Evolutionary conservation across 2,113 vertebrate genomes (phyloP).

Genomic region (Lonchura striata): DNA sequence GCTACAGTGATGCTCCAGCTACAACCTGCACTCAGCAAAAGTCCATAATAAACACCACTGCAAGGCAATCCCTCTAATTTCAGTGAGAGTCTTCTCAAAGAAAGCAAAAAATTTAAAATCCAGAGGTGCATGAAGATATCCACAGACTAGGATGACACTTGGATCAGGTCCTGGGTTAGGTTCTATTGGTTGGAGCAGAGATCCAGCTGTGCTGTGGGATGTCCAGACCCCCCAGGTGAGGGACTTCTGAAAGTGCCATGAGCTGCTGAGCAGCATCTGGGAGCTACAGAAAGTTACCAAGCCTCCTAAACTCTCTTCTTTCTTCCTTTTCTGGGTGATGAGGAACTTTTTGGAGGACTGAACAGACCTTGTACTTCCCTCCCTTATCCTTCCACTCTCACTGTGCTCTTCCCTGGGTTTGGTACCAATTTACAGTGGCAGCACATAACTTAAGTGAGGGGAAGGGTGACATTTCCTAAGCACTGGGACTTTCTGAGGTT

Average conservation of each 20-base stretch:
- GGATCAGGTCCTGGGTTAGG: background rate
- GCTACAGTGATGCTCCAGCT: background rate
- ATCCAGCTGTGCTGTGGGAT: background rate
- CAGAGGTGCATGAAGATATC: background rate
- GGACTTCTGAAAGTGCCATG: background rate
- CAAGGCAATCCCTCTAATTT: background rate
- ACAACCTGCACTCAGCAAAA: background rate
- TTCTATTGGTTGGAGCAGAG: background rate
- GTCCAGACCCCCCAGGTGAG: rapidly evolving
- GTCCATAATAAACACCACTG: background rate
- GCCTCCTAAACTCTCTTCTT: background rate
- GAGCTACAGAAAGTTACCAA: background rate
- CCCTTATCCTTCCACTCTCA: background rate
- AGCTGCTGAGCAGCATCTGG: background rate
- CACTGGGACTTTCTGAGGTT: background rate
- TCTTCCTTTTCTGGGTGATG: background rate
- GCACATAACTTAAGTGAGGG: background rate
- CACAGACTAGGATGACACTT: background rate
- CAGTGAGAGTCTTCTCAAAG: background rate
- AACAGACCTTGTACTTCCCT: background rate
- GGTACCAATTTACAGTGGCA: background rate
- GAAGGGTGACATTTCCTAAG: background rate
- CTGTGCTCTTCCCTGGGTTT: background rate
- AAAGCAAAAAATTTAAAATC: background rate
- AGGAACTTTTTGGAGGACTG: background rate